Conservation (phyloP, 2,888 invertebrate genomes). For the Idaea straminata region DNA sequence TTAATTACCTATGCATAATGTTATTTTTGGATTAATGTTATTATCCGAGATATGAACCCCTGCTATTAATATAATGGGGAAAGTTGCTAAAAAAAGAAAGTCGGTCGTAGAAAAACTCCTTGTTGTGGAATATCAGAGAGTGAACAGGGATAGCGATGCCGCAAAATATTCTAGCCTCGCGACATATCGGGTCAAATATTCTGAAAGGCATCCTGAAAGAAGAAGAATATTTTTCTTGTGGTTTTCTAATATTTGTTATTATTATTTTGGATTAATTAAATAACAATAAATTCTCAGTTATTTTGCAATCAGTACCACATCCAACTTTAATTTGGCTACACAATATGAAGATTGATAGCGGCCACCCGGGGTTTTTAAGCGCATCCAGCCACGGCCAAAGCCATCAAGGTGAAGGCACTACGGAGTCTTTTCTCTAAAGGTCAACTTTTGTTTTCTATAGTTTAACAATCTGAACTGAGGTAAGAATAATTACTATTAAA, state of each 20-base stretch:
- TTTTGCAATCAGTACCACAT: slow-evolving; percentile 43
- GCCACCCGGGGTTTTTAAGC: slow-evolving; percentile 56
- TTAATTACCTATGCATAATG: too few species aligned
- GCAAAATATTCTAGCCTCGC: too few species aligned
- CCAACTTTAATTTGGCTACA: slow-evolving; percentile 51
- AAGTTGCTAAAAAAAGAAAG: not conserved
- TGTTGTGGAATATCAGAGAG: too few species aligned
- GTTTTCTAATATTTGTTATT: too few species aligned
- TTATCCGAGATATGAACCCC: too few species aligned
- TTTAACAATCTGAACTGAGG: not conserved
- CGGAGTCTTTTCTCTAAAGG: not conserved
- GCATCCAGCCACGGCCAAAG: not conserved
- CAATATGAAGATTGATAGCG: slow-evolving; percentile 72
- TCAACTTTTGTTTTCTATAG: not conserved
- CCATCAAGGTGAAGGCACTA: not conserved
- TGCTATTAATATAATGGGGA: too few species aligned
- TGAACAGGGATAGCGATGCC: too few species aligned
- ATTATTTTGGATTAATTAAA: not conserved
- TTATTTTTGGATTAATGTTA: too few species aligned
- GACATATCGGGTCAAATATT: too few species aligned
- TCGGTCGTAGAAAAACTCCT: not conserved
- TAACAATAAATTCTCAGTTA: slow-evolving; percentile 11
- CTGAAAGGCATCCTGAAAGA: too few species aligned
- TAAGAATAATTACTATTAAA: not conserved
- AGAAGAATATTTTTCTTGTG: too few species aligned